Evolutionary conservation across 2,888 invertebrate species (phyloP).

Genomic region (Tromatobia lineatoria): DNA sequence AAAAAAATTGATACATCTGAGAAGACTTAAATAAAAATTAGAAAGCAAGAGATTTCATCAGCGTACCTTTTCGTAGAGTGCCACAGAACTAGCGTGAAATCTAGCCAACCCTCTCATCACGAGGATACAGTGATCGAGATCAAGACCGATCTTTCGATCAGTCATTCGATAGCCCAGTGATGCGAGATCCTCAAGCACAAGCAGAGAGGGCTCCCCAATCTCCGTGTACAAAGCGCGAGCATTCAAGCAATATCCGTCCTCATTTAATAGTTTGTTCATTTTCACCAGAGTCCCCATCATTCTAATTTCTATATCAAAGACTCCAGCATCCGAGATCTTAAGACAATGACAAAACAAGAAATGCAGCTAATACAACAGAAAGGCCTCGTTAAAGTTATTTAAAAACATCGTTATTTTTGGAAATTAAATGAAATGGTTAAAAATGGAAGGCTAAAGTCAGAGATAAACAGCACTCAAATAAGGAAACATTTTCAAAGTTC

Average conservation of each 20-base stretch:
- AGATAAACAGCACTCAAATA: no score
- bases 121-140: conserved; percentile 86
- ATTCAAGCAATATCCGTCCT: conserved; percentile 72
- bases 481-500: no score
- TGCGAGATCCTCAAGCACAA: conserved; percentile 87
- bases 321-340: conserved; percentile 73
- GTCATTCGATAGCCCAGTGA: conserved; percentile 87
- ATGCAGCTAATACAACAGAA: background rate
- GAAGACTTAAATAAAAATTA: background rate
- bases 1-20: no score
- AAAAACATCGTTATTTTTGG: background rate
- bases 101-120: conserved; percentile 86
- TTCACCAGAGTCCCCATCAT: conserved; percentile 80
- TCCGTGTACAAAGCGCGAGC: conserved; percentile 80
- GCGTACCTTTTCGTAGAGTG: conserved; percentile 86
- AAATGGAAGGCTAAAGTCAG: background rate
- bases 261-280: conserved; percentile 78
- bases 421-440: background rate
- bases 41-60: background rate
- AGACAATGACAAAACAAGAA: background rate
- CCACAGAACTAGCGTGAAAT: conserved; percentile 87
- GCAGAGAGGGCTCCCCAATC: conserved; percentile 79
- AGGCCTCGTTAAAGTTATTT: background rate
- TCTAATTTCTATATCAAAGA: conserved; percentile 79
- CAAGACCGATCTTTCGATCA: conserved; percentile 86